Evolutionary conservation across 2,113 vertebrate genomes (phyloP).

Genomic region (Hyla sarda): DNA sequence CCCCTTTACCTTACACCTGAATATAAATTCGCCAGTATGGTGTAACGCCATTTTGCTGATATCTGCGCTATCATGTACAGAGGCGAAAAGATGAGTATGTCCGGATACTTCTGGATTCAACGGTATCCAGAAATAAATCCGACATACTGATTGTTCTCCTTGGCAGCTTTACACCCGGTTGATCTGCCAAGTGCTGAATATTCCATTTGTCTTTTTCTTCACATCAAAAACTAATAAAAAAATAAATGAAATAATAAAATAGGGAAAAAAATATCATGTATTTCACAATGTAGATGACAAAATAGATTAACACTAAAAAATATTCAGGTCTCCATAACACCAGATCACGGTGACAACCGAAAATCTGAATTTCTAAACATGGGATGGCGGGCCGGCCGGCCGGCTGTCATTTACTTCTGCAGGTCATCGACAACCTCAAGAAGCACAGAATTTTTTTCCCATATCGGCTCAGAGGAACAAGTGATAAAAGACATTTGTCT

Average conservation of each 20-base stretch:
- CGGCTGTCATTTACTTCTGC: not conserved
- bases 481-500: not conserved
- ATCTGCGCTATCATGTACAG: too few relatives aligned
- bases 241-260: not conserved
- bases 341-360: not conserved
- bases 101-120: too few relatives aligned
- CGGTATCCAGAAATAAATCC: too few relatives aligned
- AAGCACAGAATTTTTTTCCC: not conserved
- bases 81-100: too few relatives aligned
- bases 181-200: not conserved
- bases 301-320: not conserved
- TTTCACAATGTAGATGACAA: not conserved
- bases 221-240: not conserved
- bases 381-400: too few relatives aligned
- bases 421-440: not conserved
- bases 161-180: too few relatives aligned
- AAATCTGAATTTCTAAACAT: not conserved
- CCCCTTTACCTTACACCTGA: too few relatives aligned
- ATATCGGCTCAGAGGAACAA: not conserved
- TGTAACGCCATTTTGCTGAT: too few relatives aligned
- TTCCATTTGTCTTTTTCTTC: not conserved
- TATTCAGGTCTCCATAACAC: not conserved
- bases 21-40: too few relatives aligned
- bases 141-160: too few relatives aligned
- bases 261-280: not conserved